Conservation (phyloP, 2,888 invertebrate genomes). For the Mesorhabditis belari region DNA sequence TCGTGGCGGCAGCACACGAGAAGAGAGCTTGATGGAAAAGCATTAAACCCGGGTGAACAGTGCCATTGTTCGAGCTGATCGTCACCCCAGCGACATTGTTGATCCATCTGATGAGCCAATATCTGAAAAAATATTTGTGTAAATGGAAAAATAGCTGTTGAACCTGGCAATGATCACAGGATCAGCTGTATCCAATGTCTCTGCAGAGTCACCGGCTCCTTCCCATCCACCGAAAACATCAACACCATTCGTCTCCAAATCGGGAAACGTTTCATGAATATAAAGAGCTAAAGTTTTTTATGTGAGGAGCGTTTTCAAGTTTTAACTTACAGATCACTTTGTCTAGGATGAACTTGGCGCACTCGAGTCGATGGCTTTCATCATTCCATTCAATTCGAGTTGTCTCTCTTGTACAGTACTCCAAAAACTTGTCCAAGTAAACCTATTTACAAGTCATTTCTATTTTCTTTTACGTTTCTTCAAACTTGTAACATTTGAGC, state of each 20-base stretch:
- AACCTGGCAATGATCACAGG: conserved; percentile 48
- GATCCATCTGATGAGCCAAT: conserved; percentile 51
- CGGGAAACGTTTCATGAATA: conserved; percentile 32
- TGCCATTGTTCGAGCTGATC: conserved; percentile 10
- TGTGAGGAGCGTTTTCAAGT: neutral
- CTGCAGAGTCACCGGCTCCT: conserved; percentile 31
- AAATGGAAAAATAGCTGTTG: neutral
- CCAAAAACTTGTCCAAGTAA: conserved; percentile 51
- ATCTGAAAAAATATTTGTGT: conserved; percentile 11
- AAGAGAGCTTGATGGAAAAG: conserved; percentile 39
- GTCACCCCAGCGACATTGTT: conserved; percentile 44
- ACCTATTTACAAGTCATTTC: conserved; percentile 19
- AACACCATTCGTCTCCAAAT: conserved; percentile 34
- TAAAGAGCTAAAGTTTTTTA: conserved; percentile 15
- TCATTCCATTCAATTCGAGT: conserved; percentile 49
- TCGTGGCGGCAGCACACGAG: conserved; percentile 39
- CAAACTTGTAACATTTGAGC: conserved; percentile 43
- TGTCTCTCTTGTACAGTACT: conserved; percentile 46
- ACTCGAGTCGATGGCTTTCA: conserved; percentile 31
- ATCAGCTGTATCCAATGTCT: conserved; percentile 47
- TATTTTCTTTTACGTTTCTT: neutral
- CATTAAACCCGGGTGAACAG: conserved; percentile 31
- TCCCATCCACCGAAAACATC: conserved; percentile 51
- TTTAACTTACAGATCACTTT: conserved; percentile 11
- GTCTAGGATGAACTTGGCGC: conserved; percentile 45